A percentile compares a stretch with the other conserved stretches of the same genome.
Evolutionary conservation across 2,797 vertebrate genomes (phyloP).

Genomic region (Rhinatrema bivittatum): DNA sequence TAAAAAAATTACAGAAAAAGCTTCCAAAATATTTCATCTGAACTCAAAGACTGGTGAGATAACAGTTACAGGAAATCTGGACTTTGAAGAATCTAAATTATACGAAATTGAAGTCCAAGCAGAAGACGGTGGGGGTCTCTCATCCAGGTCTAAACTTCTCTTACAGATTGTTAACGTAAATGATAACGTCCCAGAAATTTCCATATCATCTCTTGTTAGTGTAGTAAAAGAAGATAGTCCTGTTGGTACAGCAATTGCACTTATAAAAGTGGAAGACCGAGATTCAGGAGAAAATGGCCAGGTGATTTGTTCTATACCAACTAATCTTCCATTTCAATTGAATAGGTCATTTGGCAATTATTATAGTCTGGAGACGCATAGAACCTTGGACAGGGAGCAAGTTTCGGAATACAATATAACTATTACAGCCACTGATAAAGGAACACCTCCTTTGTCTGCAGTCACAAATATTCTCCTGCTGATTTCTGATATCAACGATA

Average conservation of each 20-base stretch:
- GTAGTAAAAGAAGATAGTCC: constrained; percentile 44
- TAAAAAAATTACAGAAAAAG: constrained; percentile 16
- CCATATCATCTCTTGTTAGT: constrained; percentile 48
- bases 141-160: constrained; percentile 44
- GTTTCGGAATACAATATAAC: constrained; percentile 54
- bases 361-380: constrained; percentile 50
- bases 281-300: constrained; percentile 52
- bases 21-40: constrained; percentile 16
- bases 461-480: constrained; percentile 39
- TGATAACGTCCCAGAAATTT: constrained; percentile 61
- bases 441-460: constrained; percentile 41
- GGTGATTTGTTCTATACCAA: constrained; percentile 42
- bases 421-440: constrained; percentile 52
- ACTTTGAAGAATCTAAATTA: constrained; percentile 44
- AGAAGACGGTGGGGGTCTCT: constrained; percentile 45
- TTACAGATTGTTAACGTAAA: constrained; percentile 55
- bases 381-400: constrained; percentile 49
- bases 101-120: constrained; percentile 55
- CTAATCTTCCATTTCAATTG: constrained; percentile 48
- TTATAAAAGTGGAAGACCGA: constrained; percentile 52
- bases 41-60: constrained; percentile 38
- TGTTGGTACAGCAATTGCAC: constrained; percentile 43
- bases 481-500: constrained; percentile 59
- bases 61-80: constrained; percentile 14
- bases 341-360: constrained; percentile 51